Evolutionary conservation across 2,888 invertebrate species (phyloP).

Genomic region (Drosophila gaucha): DNA sequence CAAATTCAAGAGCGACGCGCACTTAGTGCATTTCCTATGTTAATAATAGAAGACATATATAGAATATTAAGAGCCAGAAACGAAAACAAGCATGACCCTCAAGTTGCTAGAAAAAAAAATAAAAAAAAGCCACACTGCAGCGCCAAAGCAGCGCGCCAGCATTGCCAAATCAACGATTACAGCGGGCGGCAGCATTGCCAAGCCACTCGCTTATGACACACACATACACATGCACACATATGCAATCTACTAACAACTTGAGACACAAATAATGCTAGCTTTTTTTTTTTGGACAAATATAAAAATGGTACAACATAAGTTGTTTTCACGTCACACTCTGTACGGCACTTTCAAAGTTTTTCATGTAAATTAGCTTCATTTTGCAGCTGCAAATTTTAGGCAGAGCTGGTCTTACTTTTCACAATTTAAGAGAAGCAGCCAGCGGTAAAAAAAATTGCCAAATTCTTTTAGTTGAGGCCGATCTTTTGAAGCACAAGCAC

Average conservation of each 20-base stretch:
- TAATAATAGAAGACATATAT: conserved; percentile 6
- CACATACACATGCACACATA: conserved; percentile 29
- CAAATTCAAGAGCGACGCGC: neutral
- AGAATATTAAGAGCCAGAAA: conserved; percentile 24
- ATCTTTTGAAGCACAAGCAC: conserved; percentile 14
- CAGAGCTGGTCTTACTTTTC: conserved; percentile 62
- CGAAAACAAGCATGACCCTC: conserved; percentile 58
- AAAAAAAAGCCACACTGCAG: conserved; percentile 32
- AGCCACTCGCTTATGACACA: conserved; percentile 42
- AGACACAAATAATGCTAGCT: conserved; percentile 37
- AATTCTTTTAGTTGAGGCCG: conserved; percentile 28
- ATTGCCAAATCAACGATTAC: conserved; percentile 71
- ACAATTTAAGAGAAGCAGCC: conserved; percentile 44
- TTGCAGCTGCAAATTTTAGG: conserved; percentile 50
- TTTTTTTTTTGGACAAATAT: conserved; percentile 19
- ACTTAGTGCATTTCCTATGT: conserved; percentile 5
- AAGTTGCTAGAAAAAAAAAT: conserved; percentile 20
- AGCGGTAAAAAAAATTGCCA: conserved; percentile 58
- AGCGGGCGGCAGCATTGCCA: conserved; percentile 62
- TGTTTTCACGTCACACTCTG: conserved; percentile 5
- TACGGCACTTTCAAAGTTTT: conserved; percentile 20
- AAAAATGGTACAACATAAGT: conserved; percentile 7
- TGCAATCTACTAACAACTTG: conserved; percentile 31
- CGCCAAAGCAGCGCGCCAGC: conserved; percentile 54
- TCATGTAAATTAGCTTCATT: conserved; percentile 25